Evolutionary conservation across 2,797 vertebrate species (phyloP).

Genomic region (Xiphorhynchus erythropygius): DNA sequence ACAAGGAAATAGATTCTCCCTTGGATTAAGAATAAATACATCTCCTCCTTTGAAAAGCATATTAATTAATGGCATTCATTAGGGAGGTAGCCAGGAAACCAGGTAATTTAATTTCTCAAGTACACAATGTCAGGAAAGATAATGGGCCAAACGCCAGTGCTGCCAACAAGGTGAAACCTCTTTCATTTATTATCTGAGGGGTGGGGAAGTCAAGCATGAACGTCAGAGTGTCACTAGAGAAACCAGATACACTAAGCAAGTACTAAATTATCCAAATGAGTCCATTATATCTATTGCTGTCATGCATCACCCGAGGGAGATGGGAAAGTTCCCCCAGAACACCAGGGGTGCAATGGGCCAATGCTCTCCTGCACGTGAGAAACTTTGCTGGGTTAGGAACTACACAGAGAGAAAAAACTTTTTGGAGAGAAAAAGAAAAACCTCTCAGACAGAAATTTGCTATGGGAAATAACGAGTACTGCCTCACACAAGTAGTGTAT

Average conservation of each 20-base stretch:
- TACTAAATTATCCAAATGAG: constrained; percentile 64
- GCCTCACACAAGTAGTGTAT: background rate
- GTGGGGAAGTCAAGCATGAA: constrained; percentile 61
- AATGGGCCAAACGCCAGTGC: background rate
- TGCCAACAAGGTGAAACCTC: constrained; percentile 52
- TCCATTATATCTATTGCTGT: constrained; percentile 79
- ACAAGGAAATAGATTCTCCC: background rate
- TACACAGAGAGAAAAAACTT: background rate
- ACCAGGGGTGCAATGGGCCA: background rate
- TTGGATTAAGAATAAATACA: constrained; percentile 4
- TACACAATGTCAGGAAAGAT: background rate
- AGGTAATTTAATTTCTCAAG: constrained; percentile 50
- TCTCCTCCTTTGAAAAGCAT: background rate
- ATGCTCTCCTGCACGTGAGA: background rate
- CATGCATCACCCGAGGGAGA: constrained; percentile 46
- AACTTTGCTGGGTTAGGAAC: background rate
- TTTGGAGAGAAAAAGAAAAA: background rate
- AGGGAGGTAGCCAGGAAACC: constrained; percentile 26
- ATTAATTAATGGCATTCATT: constrained; percentile 55
- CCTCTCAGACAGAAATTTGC: background rate
- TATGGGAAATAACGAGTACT: fast-evolving
- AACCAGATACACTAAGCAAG: constrained; percentile 36
- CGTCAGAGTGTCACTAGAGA: constrained; percentile 15
- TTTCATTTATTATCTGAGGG: constrained; percentile 52
- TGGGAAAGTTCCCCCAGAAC: background rate